These are phyloP conservation scores for Xiphophorus hellerii DNA, from an alignment of 2,113 vertebrate species.

Conservation along the genomic window DNA sequence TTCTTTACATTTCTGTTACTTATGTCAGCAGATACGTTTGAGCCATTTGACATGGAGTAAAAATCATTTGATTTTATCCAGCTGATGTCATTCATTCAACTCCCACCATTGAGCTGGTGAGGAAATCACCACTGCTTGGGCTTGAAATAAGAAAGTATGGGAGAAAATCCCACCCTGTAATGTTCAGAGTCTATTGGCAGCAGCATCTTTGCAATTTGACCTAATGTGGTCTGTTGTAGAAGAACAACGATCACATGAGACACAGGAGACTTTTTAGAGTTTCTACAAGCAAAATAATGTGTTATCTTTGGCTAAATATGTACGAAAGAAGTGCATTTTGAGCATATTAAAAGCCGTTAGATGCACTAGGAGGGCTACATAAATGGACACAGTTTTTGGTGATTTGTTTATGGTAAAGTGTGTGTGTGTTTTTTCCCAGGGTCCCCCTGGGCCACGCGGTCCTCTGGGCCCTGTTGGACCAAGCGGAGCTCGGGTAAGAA, in stretches of 20 bases:
- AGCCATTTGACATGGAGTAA: neutral
- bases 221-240: conserved; percentile 26
- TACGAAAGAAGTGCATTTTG: conserved; percentile 28
- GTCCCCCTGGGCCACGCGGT: conserved; percentile 87
- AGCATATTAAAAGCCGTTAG: conserved; percentile 21
- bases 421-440: conserved; percentile 80
- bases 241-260: conserved; percentile 20
- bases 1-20: neutral
- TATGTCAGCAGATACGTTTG: neutral
- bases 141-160: conserved; percentile 29
- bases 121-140: conserved; percentile 19
- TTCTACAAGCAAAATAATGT: conserved; percentile 27
- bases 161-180: conserved; percentile 23
- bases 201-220: conserved; percentile 8
- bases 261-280: conserved; percentile 19
- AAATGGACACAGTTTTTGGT: conserved; percentile 45
- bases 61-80: conserved; percentile 18
- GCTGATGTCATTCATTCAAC: conserved; percentile 37
- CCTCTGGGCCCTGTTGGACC: conserved; percentile 90
- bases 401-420: conserved; percentile 61
- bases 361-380: conserved; percentile 38
- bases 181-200: conserved; percentile 17
- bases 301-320: conserved; percentile 51
- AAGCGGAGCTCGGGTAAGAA: conserved; percentile 89
- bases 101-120: conserved; percentile 26